These are phyloP conservation scores for Teleogryllus oceanicus DNA, from an alignment of 2,888 invertebrate genomes.

Conservation along the genomic window DNA sequence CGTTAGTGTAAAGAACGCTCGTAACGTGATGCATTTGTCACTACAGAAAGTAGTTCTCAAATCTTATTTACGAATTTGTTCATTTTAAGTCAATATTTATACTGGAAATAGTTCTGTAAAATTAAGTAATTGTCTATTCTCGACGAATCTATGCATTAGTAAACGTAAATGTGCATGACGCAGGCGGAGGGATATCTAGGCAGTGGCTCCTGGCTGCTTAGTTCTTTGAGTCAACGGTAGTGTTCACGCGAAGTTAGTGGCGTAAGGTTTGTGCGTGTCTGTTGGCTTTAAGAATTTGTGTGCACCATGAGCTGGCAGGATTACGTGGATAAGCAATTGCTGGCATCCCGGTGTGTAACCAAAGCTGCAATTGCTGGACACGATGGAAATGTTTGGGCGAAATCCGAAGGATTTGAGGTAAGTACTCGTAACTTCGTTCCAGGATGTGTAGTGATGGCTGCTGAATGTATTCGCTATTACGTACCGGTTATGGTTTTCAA, in stretches of 20 bases:
- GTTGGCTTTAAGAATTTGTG: constrained; percentile 28
- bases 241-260: constrained; percentile 38
- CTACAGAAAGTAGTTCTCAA: too few relatives aligned
- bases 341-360: constrained; percentile 91
- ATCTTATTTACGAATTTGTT: too few relatives aligned
- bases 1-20: too few relatives aligned
- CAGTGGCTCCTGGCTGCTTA: constrained; percentile 29
- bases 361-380: constrained; percentile 93
- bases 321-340: constrained; percentile 95
- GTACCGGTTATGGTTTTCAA: neutral
- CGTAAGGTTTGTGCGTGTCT: constrained; percentile 34
- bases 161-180: too few relatives aligned
- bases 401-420: constrained; percentile 90
- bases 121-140: too few relatives aligned
- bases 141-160: too few relatives aligned
- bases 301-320: constrained; percentile 93
- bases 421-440: constrained; percentile 52
- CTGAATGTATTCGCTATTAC: neutral
- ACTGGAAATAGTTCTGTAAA: too few relatives aligned
- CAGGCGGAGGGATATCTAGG: constrained; percentile 36
- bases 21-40: too few relatives aligned
- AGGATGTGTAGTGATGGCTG: neutral
- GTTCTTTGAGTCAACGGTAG: constrained; percentile 37
- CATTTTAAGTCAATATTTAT: too few relatives aligned
- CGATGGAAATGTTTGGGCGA: constrained; percentile 93